Evolutionary conservation across 2,888 invertebrate species (phyloP).

Genomic region (Myopa tessellatipennis): DNA sequence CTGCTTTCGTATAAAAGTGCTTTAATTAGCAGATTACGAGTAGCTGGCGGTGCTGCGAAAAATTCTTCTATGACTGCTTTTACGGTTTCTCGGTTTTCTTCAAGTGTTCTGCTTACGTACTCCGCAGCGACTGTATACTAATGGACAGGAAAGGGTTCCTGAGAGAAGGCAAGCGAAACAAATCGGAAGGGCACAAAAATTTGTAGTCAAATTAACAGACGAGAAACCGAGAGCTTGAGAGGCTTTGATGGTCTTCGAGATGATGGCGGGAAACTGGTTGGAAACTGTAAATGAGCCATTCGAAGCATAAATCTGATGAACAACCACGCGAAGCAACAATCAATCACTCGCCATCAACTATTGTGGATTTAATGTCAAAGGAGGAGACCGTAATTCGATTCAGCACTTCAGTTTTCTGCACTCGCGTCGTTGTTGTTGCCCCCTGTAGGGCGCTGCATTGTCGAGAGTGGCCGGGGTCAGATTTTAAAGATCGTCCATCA

Average conservation of each 20-base stretch:
- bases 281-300: not conserved
- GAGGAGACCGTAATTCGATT: not conserved
- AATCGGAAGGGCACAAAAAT: no score
- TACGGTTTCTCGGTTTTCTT: not conserved
- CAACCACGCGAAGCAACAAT: slow-evolving; percentile 50
- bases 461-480: slow-evolving; percentile 30
- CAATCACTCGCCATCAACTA: slow-evolving; percentile 59
- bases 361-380: slow-evolving; percentile 41
- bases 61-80: not conserved
- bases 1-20: slow-evolving; percentile 8
- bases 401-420: no score
- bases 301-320: not conserved
- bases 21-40: slow-evolving; percentile 18
- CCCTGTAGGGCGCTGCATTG: no score
- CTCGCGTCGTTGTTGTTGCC: no score
- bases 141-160: no score
- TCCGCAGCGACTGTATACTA: no score
- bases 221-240: no score
- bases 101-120: not conserved
- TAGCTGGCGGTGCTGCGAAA: slow-evolving; percentile 17
- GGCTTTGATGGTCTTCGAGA: no score
- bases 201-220: no score
- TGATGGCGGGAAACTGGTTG: no score
- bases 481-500: slow-evolving; percentile 35
- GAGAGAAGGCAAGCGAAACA: no score